phyloP scores from a whole-genome alignment of 2,113 vertebrate genomes.

The Proteles cristata region DNA sequence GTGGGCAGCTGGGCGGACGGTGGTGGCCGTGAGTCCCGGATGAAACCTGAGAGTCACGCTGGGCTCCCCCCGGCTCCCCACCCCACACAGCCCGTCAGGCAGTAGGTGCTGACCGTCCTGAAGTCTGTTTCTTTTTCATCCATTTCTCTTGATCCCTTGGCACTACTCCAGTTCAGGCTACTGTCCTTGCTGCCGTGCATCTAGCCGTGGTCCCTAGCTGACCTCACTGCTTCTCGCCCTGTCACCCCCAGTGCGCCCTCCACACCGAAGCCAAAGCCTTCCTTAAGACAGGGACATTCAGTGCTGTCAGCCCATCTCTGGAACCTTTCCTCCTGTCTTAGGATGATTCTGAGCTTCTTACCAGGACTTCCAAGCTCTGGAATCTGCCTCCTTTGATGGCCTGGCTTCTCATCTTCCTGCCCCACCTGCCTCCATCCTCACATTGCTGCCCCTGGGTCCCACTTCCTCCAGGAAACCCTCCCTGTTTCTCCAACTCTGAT shows the following conservation, averaged over 20 bases:
- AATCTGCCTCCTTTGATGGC: neutral
- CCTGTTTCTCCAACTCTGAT: neutral
- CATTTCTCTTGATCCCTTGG: neutral
- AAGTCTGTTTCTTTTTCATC: neutral
- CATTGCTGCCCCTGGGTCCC: neutral
- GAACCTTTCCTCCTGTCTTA: neutral
- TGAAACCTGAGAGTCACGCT: neutral
- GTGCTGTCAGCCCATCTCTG: neutral
- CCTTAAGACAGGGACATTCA: neutral
- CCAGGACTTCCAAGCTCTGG: neutral
- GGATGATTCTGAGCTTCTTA: neutral
- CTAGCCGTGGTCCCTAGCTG: neutral
- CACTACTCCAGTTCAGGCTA: neutral
- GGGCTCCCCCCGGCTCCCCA: neutral
- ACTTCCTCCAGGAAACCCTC: neutral
- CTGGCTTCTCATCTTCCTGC: neutral
- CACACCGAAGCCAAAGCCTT: neutral
- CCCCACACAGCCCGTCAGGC: neutral
- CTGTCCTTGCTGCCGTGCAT: neutral
- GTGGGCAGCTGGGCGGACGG: rapidly evolving
- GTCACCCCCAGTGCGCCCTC: neutral
- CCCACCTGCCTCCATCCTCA: neutral
- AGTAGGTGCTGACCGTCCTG: neutral
- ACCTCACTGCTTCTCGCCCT: neutral
- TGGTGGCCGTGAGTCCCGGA: neutral